Evolutionary conservation across 2,888 invertebrate species (phyloP).

Genomic region (Metacarcinus magister): DNA sequence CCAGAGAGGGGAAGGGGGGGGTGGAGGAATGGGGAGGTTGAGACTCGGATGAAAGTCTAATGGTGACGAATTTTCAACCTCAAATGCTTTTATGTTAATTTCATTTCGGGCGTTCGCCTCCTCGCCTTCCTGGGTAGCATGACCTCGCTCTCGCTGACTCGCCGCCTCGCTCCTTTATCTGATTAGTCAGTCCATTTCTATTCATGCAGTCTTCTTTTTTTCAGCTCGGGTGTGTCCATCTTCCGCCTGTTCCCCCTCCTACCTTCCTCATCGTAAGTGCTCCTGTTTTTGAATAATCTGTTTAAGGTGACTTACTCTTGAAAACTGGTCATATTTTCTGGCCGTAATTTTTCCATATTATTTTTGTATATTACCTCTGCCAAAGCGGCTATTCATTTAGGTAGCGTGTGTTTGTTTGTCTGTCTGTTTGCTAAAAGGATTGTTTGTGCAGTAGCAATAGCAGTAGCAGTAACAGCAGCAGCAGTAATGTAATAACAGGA

Average conservation of each 20-base stretch:
- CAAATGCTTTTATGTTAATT: slow-evolving; percentile 45
- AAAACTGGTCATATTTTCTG: too few species aligned
- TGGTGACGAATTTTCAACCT: slow-evolving; percentile 21
- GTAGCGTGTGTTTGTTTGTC: too few species aligned
- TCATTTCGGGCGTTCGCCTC: background rate
- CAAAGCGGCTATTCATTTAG: too few species aligned
- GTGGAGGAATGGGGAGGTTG: background rate
- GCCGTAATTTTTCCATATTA: too few species aligned
- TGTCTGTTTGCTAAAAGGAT: too few species aligned
- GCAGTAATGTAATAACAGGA: too few species aligned
- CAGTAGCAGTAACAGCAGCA: too few species aligned
- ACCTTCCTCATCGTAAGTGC: background rate
- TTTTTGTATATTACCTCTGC: too few species aligned
- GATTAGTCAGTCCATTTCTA: slow-evolving; percentile 10
- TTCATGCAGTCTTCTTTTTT: background rate
- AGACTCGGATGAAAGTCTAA: slow-evolving; percentile 5
- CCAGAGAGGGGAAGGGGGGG: background rate
- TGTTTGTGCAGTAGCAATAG: too few species aligned
- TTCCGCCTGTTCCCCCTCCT: background rate
- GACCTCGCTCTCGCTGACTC: slow-evolving; percentile 33
- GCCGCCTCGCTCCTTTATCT: background rate
- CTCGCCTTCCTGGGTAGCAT: background rate
- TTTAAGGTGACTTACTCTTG: too few species aligned
- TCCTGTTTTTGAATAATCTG: background rate
- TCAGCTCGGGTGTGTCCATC: background rate